Evolutionary conservation across 2,113 vertebrate species (phyloP).

Genomic region (Dendrocopos noguchii): DNA sequence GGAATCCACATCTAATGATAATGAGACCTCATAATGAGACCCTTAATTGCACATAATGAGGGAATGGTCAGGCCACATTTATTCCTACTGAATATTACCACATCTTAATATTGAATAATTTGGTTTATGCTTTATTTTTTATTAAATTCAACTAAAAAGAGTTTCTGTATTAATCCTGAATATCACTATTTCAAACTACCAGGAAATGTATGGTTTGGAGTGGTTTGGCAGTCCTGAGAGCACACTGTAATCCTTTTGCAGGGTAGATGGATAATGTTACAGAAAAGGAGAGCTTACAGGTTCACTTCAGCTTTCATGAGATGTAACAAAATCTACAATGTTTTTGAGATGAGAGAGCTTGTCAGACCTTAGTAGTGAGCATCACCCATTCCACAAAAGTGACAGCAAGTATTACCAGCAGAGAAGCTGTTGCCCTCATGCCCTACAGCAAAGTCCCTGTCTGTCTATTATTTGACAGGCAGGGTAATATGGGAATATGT

Average conservation of each 20-base stretch:
- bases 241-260: neutral
- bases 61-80: neutral
- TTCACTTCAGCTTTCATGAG: slow-evolving; percentile 20
- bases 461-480: slow-evolving; percentile 67
- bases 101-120: neutral
- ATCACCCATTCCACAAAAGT: slow-evolving; percentile 59
- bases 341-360: slow-evolving; percentile 62
- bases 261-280: neutral
- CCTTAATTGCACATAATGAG: neutral
- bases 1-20: neutral
- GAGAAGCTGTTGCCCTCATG: slow-evolving; percentile 49
- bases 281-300: slow-evolving; percentile 15
- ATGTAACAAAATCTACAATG: slow-evolving; percentile 26
- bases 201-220: neutral
- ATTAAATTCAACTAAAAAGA: neutral
- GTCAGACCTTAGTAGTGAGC: slow-evolving; percentile 54
- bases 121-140: neutral
- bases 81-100: neutral
- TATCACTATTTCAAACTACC: neutral
- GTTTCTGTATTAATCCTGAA: neutral
- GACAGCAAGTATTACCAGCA: slow-evolving; percentile 61
- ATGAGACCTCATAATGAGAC: neutral
- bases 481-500: slow-evolving; percentile 61
- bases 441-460: slow-evolving; percentile 54
- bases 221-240: neutral